Base-by-base conservation (phyloP, 2,797 vertebrate species). In the Poecilia wingei region DNA sequence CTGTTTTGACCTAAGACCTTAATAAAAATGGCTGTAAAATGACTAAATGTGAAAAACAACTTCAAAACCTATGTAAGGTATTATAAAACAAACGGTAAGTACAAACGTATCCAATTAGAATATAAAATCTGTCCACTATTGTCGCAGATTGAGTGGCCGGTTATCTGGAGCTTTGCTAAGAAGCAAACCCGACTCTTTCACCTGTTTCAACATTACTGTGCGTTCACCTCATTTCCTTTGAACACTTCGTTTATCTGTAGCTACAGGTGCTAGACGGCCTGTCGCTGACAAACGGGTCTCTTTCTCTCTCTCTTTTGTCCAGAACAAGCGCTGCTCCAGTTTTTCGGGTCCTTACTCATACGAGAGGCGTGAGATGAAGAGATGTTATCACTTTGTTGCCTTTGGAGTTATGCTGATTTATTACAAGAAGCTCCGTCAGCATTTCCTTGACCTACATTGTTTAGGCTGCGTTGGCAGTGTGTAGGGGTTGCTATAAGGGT, bases 371-470 rank as follows among this genome's bases (percentile, higher is more conserved):
- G 4, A 49, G 77, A 51, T 43, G 8, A 78, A 43, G n/a, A 83
- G 86, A 90, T 90, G 49, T 72, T 88, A 90, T 89, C 89, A 41
- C 49, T 16, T 2, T 1, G 20, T 74, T 77, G 36, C 68, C 41
- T 70, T 70, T 76, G 47, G 59, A 73, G 39, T 53, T 53, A 6
- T 81, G 88, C 69, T 82, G 81, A 87, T 76, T 74, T n/a, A 83
- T 88, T 72, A 75, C 83, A 84, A 90, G 87, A 94, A 91, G 13
- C 47, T n/a, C 64, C 1, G 75, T 92, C 87, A 93, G 90, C 92
- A 78, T 78, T 88, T 90, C 61, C 3, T 74, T 93, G 94, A 93
- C 94, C 95, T 93, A 90, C 69, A 95, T 95, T 87, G 18, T 77
- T 74, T 14, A 49, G 70, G 59, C 72, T 74, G 76, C 72, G 76